Conservation (phyloP, 2,797 vertebrate genomes). For the Chelonia mydas region DNA sequence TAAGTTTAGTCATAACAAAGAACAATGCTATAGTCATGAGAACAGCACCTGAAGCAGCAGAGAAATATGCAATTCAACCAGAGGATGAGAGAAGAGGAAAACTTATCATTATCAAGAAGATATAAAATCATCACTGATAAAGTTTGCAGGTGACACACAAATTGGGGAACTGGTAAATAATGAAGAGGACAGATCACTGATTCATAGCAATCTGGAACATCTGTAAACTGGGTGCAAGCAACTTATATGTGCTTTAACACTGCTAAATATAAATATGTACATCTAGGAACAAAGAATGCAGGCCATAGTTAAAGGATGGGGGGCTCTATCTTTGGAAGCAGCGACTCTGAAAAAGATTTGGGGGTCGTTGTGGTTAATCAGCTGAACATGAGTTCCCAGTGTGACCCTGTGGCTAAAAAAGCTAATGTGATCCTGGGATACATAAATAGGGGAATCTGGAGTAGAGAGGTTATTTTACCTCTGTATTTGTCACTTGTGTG, state of each 20-base stretch:
- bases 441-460: neutral
- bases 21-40: neutral
- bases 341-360: neutral
- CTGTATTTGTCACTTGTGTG: neutral
- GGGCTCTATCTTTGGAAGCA: neutral
- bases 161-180: neutral
- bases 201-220: neutral
- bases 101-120: neutral
- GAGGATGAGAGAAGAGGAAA: neutral
- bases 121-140: neutral
- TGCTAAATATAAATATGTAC: neutral
- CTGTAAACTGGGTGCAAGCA: neutral
- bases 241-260: neutral
- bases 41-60: neutral
- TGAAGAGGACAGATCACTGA: neutral
- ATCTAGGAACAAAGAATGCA: neutral
- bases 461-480: neutral
- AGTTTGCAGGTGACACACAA: neutral
- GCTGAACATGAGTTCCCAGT: neutral
- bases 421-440: neutral
- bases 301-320: neutral
- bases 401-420: neutral
- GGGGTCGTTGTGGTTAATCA: neutral
- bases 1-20: neutral
- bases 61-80: neutral